These are phyloP conservation scores for Druon quercuslanigerum DNA, from an alignment of 1,140 invertebrate genomes.

Conservation along the genomic window DNA sequence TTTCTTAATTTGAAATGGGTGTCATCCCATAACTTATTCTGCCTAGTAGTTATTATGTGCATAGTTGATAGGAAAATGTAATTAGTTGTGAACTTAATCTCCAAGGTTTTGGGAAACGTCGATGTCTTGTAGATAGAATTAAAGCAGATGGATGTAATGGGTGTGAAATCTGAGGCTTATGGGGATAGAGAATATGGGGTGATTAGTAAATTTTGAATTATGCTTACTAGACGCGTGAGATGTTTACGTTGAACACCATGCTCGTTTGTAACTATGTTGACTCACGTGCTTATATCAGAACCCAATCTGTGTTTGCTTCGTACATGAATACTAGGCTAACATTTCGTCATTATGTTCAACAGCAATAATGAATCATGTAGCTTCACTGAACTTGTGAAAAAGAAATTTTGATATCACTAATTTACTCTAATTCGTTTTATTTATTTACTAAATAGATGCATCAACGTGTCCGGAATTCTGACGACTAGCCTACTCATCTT, in stretches of 20 bases:
- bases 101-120: too few relatives aligned
- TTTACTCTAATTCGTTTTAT: too few relatives aligned
- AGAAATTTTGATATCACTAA: not conserved
- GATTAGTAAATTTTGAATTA: conserved; percentile 49
- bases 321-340: conserved; percentile 14
- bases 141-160: conserved; percentile 32
- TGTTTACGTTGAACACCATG: conserved; percentile 44
- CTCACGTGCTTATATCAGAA: conserved; percentile 49
- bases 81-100: too few relatives aligned
- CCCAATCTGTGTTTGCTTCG: conserved; percentile 43
- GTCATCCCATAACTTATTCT: too few relatives aligned
- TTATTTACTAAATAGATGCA: too few relatives aligned
- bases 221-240: conserved; percentile 49
- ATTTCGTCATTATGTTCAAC: conserved; percentile 3
- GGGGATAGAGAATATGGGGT: conserved; percentile 28
- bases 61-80: too few relatives aligned
- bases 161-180: too few relatives aligned
- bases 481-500: too few relatives aligned
- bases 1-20: too few relatives aligned
- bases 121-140: not conserved
- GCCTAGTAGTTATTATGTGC: too few relatives aligned
- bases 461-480: too few relatives aligned
- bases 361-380: conserved; percentile 2
- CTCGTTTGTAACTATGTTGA: conserved; percentile 58
- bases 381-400: conserved; percentile 4